Evolutionary conservation across 2,113 vertebrate genomes (phyloP).

Genomic region (Pteruthius melanotis): DNA sequence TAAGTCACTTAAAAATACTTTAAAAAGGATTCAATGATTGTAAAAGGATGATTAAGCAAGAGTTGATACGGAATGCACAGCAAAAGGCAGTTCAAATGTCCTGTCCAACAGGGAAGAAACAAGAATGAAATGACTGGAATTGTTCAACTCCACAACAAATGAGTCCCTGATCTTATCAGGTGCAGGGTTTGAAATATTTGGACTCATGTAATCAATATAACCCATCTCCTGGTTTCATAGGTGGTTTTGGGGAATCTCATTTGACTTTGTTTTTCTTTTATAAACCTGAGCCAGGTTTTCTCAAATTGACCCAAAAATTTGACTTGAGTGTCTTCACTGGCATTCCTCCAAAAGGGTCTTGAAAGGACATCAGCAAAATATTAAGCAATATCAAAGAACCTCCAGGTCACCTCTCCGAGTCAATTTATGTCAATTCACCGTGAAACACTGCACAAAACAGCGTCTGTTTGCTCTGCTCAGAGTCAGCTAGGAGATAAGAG

Average conservation of each 20-base stretch:
- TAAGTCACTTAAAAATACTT: background rate
- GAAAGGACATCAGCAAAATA: background rate
- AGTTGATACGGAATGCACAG: background rate
- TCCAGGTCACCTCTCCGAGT: background rate
- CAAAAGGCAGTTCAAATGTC: background rate
- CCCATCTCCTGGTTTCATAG: background rate
- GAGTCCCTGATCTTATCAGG: background rate
- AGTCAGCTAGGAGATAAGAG: constrained; percentile 10
- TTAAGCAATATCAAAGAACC: background rate
- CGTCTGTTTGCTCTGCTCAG: background rate
- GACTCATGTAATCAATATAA: background rate
- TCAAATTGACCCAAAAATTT: background rate
- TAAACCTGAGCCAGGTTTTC: background rate
- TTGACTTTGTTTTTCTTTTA: background rate
- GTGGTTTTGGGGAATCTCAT: background rate
- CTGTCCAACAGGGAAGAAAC: background rate
- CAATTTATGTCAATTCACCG: background rate
- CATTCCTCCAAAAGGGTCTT: background rate
- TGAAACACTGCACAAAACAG: background rate
- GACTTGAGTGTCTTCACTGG: background rate
- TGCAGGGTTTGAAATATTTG: background rate
- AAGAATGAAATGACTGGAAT: background rate
- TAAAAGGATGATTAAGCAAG: background rate
- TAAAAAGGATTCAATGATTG: background rate
- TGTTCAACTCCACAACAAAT: rapidly evolving